Evolutionary conservation across 2,113 vertebrate species (phyloP), one percentile per base, ranked within the genome.

Genomic region (Zootoca vivipara): DNA sequence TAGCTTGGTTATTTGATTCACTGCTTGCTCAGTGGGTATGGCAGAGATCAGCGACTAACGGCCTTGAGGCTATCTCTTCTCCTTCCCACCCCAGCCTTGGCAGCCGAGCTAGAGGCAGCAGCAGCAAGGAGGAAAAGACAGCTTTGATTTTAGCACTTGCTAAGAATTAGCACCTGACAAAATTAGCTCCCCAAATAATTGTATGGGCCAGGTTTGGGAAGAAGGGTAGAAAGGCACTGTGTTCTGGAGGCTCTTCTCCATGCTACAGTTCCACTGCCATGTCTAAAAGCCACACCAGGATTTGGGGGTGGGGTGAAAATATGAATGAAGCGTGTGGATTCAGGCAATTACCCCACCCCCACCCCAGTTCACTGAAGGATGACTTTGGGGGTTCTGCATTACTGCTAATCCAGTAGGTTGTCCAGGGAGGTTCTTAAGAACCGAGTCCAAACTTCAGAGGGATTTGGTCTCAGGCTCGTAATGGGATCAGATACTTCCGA

Each of bases 1-100:
- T 82, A 83, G 52, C 58, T 56, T 38, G 62, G 78, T 33, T 85
- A 83, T 33, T 91, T 84, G 81, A 77, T 91, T 91, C 90, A 87
- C 65, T 12, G 90, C 78, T 26, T 18, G 80, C 4, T 70, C 83
- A 85, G 83, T n/a, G 82, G 82, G 85, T 87, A 33, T 35, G 82
- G 73, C 80, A 35, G 79, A 70, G 0, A 90, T 77, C 46, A 90
- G 58, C 69, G 93, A 77, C 35, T 90, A 30, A 30, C 20, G 65
- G 40, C 67, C n/a, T 24, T 18, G 6, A 9, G 28, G 8, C 65
- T 28, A 56, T 16, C 1, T 78, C 24, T 26, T 78, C 20, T 40
- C 40, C 7, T 1, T 7, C 4, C 13, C 10, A 16, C 20, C 4
- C 13, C 10, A 16, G 3, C 22, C 4, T 20, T 58, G 15, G 3